Evolutionary conservation across 2,113 vertebrate species (phyloP).

Genomic region (Psammodynastes pulverulentus): DNA sequence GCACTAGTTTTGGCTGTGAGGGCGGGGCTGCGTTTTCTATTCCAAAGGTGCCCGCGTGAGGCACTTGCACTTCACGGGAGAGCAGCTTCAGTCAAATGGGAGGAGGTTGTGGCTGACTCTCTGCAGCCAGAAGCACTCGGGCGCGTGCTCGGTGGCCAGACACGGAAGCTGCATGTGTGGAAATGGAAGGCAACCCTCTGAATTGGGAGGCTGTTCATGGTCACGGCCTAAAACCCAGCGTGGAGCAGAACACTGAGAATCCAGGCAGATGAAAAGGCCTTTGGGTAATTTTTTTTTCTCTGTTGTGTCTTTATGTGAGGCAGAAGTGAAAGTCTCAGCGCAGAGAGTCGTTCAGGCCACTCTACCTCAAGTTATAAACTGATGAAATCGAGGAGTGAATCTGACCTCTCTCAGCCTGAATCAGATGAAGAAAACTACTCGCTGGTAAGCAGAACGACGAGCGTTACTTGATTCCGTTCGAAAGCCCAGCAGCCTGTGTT

Average conservation of each 20-base stretch:
- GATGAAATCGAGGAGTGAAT: slow-evolving; percentile 95
- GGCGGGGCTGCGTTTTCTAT: neutral
- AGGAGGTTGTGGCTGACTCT: neutral
- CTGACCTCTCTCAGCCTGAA: slow-evolving; percentile 95
- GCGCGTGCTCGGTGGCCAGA: neutral
- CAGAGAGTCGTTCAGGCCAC: slow-evolving; percentile 87
- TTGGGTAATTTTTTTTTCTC: neutral
- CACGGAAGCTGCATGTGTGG: neutral
- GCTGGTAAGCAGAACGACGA: slow-evolving; percentile 73
- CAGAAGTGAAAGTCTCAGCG: slow-evolving; percentile 95
- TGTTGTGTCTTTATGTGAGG: slow-evolving; percentile 10
- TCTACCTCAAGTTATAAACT: slow-evolving; percentile 83
- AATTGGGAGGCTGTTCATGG: neutral
- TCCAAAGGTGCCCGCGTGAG: neutral
- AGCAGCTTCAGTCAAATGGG: neutral
- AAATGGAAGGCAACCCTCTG: neutral
- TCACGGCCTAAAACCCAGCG: neutral
- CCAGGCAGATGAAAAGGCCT: neutral
- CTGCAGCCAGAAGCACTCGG: neutral
- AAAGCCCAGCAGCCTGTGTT: no score
- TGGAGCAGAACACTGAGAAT: no score
- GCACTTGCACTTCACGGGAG: neutral
- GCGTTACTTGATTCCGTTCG: neutral
- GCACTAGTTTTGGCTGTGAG: neutral
- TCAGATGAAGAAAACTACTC: slow-evolving; percentile 92